Conservation (phyloP, 2,113 vertebrate species). For the Nothoprocta perdicaria region DNA sequence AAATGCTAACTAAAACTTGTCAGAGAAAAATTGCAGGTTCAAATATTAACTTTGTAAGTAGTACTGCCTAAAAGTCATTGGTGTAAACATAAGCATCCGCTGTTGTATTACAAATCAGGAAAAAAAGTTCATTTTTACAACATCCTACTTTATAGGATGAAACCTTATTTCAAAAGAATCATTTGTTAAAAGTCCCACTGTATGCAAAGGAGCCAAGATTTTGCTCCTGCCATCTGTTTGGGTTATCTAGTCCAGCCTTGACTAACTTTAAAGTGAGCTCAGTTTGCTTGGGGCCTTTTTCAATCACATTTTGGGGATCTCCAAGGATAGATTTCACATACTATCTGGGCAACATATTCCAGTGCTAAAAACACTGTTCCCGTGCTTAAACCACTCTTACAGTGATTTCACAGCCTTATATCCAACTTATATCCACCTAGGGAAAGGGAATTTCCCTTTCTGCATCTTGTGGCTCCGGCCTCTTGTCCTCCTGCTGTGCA, state of each 20-base stretch:
- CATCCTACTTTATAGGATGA: neutral
- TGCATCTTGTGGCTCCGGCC: neutral
- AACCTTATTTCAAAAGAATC: neutral
- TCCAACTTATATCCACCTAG: neutral
- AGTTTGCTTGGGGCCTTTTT: constrained; percentile 1
- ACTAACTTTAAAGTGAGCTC: constrained; percentile 10
- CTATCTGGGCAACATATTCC: neutral
- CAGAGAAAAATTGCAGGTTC: neutral
- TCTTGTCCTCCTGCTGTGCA: neutral
- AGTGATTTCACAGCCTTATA: neutral
- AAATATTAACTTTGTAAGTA: neutral
- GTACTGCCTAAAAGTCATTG: neutral
- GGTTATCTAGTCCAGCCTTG: neutral
- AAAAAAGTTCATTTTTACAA: neutral
- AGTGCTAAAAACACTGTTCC: neutral
- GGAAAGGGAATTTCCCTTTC: neutral
- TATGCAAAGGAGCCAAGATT: neutral
- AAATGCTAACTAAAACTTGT: neutral
- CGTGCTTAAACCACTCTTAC: neutral
- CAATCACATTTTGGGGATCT: neutral
- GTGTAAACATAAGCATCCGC: neutral
- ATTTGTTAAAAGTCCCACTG: neutral
- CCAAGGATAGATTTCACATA: neutral
- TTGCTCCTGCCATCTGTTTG: neutral
- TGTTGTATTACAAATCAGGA: neutral